These are phyloP conservation scores for Iselma pallidipennis DNA, from an alignment of 2,888 invertebrate species.

Conservation along the genomic window DNA sequence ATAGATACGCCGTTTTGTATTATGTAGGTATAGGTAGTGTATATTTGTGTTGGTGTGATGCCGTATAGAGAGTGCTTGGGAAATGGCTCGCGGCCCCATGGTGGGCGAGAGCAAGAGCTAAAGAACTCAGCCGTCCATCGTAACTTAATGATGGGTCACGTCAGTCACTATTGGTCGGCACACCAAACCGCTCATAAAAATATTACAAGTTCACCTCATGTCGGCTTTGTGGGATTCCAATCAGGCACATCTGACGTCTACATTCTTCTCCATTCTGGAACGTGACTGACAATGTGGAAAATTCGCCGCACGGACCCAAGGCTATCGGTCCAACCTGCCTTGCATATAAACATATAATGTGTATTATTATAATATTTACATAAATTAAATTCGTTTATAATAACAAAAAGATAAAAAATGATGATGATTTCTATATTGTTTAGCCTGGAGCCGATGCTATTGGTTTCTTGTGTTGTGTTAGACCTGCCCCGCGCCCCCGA, in stretches of 20 bases:
- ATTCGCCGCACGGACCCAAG: slow-evolving; percentile 46
- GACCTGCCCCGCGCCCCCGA: neutral
- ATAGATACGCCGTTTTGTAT: neutral
- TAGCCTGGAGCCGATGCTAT: neutral
- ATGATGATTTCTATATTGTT: neutral
- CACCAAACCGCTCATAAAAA: slow-evolving; percentile 48
- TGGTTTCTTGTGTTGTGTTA: neutral
- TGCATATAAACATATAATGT: slow-evolving; percentile 47
- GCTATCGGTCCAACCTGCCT: slow-evolving; percentile 40
- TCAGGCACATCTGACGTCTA: slow-evolving; percentile 48
- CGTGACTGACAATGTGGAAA: slow-evolving; percentile 49
- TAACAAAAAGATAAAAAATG: slow-evolving; percentile 24
- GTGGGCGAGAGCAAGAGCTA: slow-evolving; percentile 40
- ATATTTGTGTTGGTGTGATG: neutral
- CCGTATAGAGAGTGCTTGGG: slow-evolving; percentile 34
- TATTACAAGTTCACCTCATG: slow-evolving; percentile 46
- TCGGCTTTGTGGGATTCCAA: slow-evolving; percentile 48
- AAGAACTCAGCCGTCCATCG: slow-evolving; percentile 41
- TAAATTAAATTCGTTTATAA: slow-evolving; percentile 55
- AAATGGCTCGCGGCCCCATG: slow-evolving; percentile 39
- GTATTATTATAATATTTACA: slow-evolving; percentile 55
- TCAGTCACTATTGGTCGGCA: slow-evolving; percentile 55
- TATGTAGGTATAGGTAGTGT: neutral
- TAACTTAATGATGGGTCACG: slow-evolving; percentile 56
- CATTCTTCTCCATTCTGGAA: slow-evolving; percentile 42